phyloP scores from a whole-genome alignment of 2,888 invertebrate genomes.

The Tryphoninae sp. region DNA sequence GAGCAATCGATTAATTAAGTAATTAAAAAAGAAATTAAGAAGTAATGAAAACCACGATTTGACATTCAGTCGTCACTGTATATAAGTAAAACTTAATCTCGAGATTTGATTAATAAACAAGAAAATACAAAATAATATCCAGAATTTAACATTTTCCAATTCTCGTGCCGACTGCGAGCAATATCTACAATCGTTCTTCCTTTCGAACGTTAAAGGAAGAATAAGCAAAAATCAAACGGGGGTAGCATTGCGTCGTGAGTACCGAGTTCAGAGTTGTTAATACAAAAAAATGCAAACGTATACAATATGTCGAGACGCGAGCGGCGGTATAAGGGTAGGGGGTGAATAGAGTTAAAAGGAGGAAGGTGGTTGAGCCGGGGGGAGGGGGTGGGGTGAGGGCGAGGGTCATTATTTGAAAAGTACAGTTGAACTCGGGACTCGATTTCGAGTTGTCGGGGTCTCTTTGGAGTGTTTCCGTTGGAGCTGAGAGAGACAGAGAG shows the following conservation, averaged over 20 bases:
- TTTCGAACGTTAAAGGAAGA: slow-evolving; percentile 33
- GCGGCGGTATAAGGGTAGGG: slow-evolving; percentile 29
- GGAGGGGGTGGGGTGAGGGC: slow-evolving; percentile 48
- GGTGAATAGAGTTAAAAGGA: neutral
- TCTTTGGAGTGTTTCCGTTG: slow-evolving; percentile 58
- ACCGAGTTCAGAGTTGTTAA: slow-evolving; percentile 57
- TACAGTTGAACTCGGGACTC: slow-evolving; percentile 72
- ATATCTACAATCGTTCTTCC: neutral
- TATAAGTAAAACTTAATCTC: no score
- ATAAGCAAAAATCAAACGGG: slow-evolving; percentile 24
- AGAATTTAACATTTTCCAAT: no score
- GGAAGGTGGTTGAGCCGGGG: neutral
- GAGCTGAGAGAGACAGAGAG: slow-evolving; percentile 39
- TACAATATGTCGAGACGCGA: slow-evolving; percentile 74
- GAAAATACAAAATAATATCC: no score
- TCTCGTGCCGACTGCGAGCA: neutral
- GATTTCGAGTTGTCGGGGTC: slow-evolving; percentile 57
- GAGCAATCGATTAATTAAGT: no score
- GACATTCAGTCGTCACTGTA: no score
- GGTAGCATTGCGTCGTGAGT: slow-evolving; percentile 5
- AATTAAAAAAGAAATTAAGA: no score
- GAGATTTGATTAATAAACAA: no score
- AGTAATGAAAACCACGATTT: no score
- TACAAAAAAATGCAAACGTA: slow-evolving; percentile 77
- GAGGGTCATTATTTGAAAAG: slow-evolving; percentile 75